These are phyloP conservation scores for Caiman crocodilus DNA, from an alignment of 2,797 vertebrate genomes.

Conservation along the genomic window DNA sequence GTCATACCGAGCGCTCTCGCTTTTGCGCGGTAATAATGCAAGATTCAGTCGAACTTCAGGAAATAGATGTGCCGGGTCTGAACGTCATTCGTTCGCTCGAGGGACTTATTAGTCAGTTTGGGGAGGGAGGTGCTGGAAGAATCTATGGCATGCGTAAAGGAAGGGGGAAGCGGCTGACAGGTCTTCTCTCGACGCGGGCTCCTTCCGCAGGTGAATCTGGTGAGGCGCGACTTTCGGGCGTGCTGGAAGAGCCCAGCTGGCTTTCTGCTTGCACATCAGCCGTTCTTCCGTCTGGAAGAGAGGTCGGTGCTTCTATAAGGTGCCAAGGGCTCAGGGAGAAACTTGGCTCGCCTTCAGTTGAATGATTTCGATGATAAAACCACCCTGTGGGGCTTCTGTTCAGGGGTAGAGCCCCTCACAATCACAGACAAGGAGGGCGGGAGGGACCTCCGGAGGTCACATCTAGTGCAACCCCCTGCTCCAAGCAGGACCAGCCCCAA, in stretches of 20 bases:
- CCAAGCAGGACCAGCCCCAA: too few species aligned
- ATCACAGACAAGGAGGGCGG: too few species aligned
- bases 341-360: accelerated
- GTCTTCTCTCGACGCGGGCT: too few species aligned
- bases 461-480: too few species aligned
- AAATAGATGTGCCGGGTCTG: background rate
- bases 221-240: background rate
- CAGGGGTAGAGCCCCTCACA: background rate
- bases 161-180: background rate
- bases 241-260: accelerated
- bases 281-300: too few species aligned
- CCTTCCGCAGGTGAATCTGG: accelerated
- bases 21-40: background rate
- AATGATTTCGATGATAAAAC: background rate
- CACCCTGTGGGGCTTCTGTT: accelerated
- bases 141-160: background rate
- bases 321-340: background rate
- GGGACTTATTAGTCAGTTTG: background rate
- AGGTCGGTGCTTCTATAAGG: accelerated
- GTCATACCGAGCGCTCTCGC: background rate
- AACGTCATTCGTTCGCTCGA: background rate
- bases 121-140: background rate
- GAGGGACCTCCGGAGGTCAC: too few species aligned
- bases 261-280: background rate
- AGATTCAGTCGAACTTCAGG: background rate